Evolutionary conservation across 30 jellyfish, hydroid and myxozoan genomes (phyloP), one percentile per base, ranked within the genome.

Genomic region (Euphysa ruthae): DNA sequence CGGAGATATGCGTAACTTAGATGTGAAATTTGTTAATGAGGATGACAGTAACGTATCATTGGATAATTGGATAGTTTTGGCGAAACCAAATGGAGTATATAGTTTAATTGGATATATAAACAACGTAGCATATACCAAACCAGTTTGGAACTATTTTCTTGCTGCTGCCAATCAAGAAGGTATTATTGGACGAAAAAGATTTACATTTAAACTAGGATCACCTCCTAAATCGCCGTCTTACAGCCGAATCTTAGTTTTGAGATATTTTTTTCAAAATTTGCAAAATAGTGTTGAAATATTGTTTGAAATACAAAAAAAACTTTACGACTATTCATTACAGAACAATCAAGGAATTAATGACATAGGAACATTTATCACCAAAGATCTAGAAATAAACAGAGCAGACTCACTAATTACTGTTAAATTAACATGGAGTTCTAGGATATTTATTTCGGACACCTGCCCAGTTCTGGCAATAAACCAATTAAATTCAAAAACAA

Each of bases 111-210:
- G 77, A 3, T 63, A 32, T 63, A 44, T 63, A 18, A 63, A 49
- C 26, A 31, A 8, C 21, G 10, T 21, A 16, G 33, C 30, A 26
- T 35, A n/a, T n/a, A 42, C 64, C 4, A 23, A 28, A 1, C 21
- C 35, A 33, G 93, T 85, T 16, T 84, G 78, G 51, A 32, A 42
- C 51, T 70, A 69, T 58, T 44, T 82, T 16, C 38, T 84, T 49
- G 77, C 81, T 33, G 95, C 93, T 0, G 71, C 91, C 28, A 91
- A 77, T 32, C 27, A 50, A 25, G 76, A 38, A 22, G 91, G 89
- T 8, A 60, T 22, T 44, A 29, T 31, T 15, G 81, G 75, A 12
- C 25, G 12, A 2, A 46, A 68, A 35, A 44, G 25, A 20, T 51
- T 16, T 32, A 68, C 44, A 10, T 68, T 68, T 10, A 68, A 42